Evolutionary conservation across 2,888 invertebrate genomes (phyloP).

Genomic region (Lottia gigantea): DNA sequence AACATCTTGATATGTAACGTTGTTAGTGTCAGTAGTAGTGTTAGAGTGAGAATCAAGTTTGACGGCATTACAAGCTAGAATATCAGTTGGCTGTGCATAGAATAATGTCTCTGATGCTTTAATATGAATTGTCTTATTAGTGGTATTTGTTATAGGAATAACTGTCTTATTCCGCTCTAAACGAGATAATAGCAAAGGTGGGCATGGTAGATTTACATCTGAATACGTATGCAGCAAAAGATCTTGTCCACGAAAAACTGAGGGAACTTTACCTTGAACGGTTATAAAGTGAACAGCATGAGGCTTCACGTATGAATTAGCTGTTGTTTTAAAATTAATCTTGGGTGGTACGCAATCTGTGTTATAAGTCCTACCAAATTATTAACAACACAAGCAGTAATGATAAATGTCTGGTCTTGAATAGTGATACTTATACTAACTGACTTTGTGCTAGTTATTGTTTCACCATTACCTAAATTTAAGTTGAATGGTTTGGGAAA

Average conservation of each 20-base stretch:
- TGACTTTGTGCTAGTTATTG: background rate
- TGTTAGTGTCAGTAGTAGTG: no score
- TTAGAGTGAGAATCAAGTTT: no score
- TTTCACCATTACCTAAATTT: conserved; percentile 3
- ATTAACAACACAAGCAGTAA: background rate
- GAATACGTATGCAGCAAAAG: background rate
- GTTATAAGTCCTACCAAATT: background rate
- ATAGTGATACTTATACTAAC: background rate
- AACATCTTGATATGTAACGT: no score
- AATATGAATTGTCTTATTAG: background rate
- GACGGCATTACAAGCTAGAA: no score
- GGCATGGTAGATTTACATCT: background rate
- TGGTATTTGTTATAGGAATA: background rate
- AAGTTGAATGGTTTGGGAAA: background rate
- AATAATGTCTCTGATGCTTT: background rate
- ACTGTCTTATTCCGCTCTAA: background rate
- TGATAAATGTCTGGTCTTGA: background rate
- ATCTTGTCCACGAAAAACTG: conserved; percentile 2
- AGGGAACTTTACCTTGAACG: background rate
- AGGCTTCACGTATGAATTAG: background rate
- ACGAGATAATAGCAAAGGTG: background rate
- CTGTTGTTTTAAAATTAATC: background rate
- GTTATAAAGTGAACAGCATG: background rate
- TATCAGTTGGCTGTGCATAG: background rate
- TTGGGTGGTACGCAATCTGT: background rate